Evolutionary conservation across 2,797 vertebrate species (phyloP).

Genomic region (Masticophis lateralis): DNA sequence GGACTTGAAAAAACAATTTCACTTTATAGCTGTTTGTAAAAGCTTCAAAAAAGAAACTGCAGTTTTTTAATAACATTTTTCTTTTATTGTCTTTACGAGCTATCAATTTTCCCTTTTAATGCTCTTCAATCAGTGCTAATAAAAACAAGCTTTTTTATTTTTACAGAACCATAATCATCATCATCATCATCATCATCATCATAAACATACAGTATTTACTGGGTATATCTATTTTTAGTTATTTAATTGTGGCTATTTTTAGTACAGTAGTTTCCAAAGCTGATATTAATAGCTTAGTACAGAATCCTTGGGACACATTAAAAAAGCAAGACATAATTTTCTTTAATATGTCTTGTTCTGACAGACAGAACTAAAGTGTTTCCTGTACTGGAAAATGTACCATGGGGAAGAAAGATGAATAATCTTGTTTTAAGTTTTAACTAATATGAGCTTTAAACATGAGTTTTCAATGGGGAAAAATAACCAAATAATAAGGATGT

Average conservation of each 20-base stretch:
- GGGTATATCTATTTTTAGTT: neutral
- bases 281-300: conserved; percentile 17
- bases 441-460: neutral
- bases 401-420: conserved; percentile 4
- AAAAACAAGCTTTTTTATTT: conserved; percentile 27
- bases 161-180: neutral
- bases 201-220: neutral
- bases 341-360: neutral
- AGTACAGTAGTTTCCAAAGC: neutral
- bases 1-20: conserved; percentile 16
- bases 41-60: conserved; percentile 17
- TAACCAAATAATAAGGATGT: neutral
- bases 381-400: neutral
- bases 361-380: neutral
- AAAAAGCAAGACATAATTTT: conserved; percentile 25
- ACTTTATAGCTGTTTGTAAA: conserved; percentile 12
- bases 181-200: neutral
- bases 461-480: neutral
- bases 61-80: conserved; percentile 24
- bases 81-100: conserved; percentile 21
- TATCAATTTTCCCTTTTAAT: conserved; percentile 43
- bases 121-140: conserved; percentile 30
- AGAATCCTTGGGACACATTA: conserved; percentile 13
- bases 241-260: neutral
- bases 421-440: neutral